These are phyloP conservation scores for Sylvilagus bachmani DNA, from an alignment of 2,113 vertebrate species.

Conservation along the genomic window DNA sequence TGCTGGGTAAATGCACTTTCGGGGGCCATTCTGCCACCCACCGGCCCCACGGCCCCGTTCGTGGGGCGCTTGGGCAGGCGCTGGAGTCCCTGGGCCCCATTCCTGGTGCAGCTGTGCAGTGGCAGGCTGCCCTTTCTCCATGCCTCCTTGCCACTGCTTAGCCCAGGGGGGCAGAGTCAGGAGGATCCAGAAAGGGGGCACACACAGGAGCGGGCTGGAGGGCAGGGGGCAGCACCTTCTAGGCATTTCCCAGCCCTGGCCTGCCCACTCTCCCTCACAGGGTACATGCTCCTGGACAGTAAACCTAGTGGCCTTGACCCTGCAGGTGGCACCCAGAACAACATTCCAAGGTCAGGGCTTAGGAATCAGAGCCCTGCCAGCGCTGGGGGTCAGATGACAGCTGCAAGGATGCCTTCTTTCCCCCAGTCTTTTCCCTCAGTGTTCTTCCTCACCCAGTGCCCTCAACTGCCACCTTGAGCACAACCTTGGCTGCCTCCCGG, in stretches of 20 bases:
- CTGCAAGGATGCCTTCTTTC: background rate
- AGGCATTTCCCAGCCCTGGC: background rate
- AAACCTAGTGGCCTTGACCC: background rate
- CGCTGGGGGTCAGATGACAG: too few species aligned
- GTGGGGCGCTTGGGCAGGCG: background rate
- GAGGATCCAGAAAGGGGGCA: rapidly evolving
- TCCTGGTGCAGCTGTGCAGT: background rate
- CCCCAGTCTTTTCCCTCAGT: background rate
- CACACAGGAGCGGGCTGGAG: background rate
- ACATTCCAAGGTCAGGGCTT: background rate
- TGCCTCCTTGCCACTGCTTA: background rate
- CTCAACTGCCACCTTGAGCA: background rate
- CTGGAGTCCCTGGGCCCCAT: background rate
- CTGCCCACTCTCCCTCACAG: background rate
- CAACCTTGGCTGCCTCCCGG: background rate
- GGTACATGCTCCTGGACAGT: background rate
- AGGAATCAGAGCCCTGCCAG: too few species aligned
- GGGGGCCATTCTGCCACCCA: constrained; percentile 86
- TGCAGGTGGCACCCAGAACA: background rate
- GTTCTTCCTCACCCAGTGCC: background rate
- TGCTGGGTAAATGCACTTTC: constrained; percentile 85
- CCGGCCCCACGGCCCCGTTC: constrained; percentile 75
- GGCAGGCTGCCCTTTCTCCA: background rate
- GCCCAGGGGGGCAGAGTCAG: background rate
- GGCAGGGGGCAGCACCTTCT: background rate